A percentile compares a stretch with the other conserved stretches of the same genome.
phyloP scores from a whole-genome alignment of 2,113 vertebrate genomes.

The Scatophagus argus region DNA sequence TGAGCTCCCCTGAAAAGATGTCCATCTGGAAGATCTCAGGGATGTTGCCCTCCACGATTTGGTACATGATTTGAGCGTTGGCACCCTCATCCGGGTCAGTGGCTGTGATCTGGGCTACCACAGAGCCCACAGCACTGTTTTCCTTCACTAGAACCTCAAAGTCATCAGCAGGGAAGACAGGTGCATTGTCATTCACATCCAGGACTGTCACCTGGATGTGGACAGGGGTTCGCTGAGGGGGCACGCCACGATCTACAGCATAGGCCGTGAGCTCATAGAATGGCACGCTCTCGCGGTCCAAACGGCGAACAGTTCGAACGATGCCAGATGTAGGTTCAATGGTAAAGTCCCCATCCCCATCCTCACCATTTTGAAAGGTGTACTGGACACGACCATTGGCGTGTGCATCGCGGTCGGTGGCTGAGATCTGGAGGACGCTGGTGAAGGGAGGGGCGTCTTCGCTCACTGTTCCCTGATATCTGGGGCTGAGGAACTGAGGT shows the following conservation, averaged over 20 bases:
- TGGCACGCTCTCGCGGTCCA: conserved; percentile 93
- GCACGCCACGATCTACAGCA: conserved; percentile 94
- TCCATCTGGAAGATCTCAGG: conserved; percentile 99
- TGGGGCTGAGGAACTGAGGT: conserved; percentile 93
- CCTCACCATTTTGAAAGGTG: conserved; percentile 98
- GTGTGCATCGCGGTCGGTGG: conserved; percentile 95
- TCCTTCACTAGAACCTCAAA: conserved; percentile 97
- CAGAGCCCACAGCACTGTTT: conserved; percentile 96
- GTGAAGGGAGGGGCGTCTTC: conserved; percentile 97
- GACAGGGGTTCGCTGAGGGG: conserved; percentile 92
- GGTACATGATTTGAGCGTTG: conserved; percentile 98
- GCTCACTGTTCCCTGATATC: conserved; percentile 94
- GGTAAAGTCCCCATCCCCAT: conserved; percentile 97
- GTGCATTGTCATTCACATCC: conserved; percentile 97
- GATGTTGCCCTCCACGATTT: conserved; percentile 99
- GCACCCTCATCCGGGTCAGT: conserved; percentile 94
- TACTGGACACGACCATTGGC: conserved; percentile 97
- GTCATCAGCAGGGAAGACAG: conserved; percentile 95
- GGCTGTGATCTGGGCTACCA: conserved; percentile 96
- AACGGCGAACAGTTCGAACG: conserved; percentile 91
- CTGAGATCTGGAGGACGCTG: conserved; percentile 97
- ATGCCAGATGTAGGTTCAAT: conserved; percentile 99
- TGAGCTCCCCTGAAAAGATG: conserved; percentile 98
- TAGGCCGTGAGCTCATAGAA: conserved; percentile 97
- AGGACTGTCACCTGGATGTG: conserved; percentile 95